Base-by-base conservation (phyloP, 2,888 invertebrate species). In the Tryphoninae sp. region DNA sequence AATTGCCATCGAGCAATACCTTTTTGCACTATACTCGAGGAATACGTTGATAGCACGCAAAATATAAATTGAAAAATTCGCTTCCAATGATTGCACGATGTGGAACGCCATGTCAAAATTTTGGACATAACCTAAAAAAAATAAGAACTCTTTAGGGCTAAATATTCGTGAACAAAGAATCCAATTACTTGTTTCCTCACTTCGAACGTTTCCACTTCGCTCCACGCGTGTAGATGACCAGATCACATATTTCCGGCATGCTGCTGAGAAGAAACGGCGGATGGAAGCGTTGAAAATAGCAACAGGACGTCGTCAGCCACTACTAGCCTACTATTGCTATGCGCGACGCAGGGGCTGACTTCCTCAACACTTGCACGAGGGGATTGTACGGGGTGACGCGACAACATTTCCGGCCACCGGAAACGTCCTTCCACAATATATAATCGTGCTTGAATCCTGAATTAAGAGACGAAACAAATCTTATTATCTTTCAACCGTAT, bases 361-460 rank as follows among this genome's bases (percentile, higher is more conserved):
- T 91, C 90, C 90, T 89, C 86, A 85, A 83, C 83, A 73, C 68
- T 55, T 51, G 13, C 19, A 55, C 19, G 59, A 67, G 71, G 61
- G 45, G 67, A 62, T 49, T 16, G 58, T 61, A 19, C 61, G 62
- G 11, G 73, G 26, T 8, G 55, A 67, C 49, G 58, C 59, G 65
- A 26, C 68, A 68, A 58, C 85, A 86, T 72, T 90, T 90, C 90
- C 90, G 89, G 88, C 83, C 87, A 86, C 89, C 90, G 90, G 90
- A 90, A 90, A 90, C 87, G 89, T 90, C 89, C 89, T 88, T 90
- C 89, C 83, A 78, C 78, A 22, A 65, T 78, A 22, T 33, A 64
- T 74, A 89, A 89, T 88, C 87, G 85, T 85, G 86, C 82, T 82
- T 89, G 89, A 90, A 89, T 89, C 89, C 89, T 89, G 89, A 88